phyloP scores from a whole-genome alignment of 2,888 invertebrate species.

The Orthonevra nobilis region DNA sequence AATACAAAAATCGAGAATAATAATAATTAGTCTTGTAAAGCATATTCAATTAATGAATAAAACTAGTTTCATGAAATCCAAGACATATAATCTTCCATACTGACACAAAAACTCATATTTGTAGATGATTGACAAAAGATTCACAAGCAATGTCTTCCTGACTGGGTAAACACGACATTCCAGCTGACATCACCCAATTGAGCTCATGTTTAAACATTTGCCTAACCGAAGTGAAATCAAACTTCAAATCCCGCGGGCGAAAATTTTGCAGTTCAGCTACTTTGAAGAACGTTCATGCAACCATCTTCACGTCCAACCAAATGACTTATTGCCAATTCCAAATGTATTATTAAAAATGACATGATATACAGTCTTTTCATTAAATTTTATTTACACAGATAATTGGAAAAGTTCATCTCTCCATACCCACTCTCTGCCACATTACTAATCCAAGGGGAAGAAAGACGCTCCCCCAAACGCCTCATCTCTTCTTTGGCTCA shows the following conservation, averaged over 20 bases:
- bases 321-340: slow-evolving; percentile 68
- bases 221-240: slow-evolving; percentile 13
- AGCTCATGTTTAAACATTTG: slow-evolving; percentile 43
- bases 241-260: slow-evolving; percentile 2
- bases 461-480: not conserved
- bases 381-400: slow-evolving; percentile 70
- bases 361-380: slow-evolving; percentile 70
- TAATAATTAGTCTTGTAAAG: too few relatives aligned
- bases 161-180: slow-evolving; percentile 22
- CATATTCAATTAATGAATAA: too few relatives aligned
- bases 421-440: slow-evolving; percentile 27
- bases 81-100: too few relatives aligned
- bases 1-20: too few relatives aligned
- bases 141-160: not conserved
- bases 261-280: slow-evolving; percentile 20
- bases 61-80: too few relatives aligned
- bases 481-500: too few relatives aligned
- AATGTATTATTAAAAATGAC: slow-evolving; percentile 69
- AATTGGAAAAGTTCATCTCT: slow-evolving; percentile 70
- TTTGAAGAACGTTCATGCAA: slow-evolving; percentile 1
- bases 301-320: slow-evolving; percentile 10
- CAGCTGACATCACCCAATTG: slow-evolving; percentile 42
- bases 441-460: slow-evolving; percentile 31
- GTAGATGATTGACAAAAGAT: too few relatives aligned
- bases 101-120: too few relatives aligned